Base-by-base conservation (phyloP, 1,140 invertebrate genomes). In the Bombus haemorrhoidalis region DNA sequence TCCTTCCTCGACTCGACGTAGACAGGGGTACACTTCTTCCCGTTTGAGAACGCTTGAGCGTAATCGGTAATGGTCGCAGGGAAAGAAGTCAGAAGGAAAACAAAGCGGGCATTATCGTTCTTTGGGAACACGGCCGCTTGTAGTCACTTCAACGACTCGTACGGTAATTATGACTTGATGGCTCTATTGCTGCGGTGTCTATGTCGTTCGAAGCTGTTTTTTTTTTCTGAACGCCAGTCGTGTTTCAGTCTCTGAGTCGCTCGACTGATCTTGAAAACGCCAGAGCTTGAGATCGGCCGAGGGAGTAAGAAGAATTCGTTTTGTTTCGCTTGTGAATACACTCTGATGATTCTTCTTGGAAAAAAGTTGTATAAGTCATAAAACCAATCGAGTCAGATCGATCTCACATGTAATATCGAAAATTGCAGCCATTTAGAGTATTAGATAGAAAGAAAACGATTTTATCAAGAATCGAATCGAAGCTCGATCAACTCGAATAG, bases 81-180 rank as follows among this genome's bases (percentile, higher is more conserved):
- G 81, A 90, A 85, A 75, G 76, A 64, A 78, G 13, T 64, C 62
- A 32, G 64, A 37, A 76, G 28, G 77, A 81, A 88, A 90, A 90
- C 89, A 90, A 90, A 90, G 89, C 39, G 28, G n/a, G 37, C 74
- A 88, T 90, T 90, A 89, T 90, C 66, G 72, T 71, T 47, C 28
- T 53, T 81, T 62, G 57, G 71, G 66, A 77, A 64, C 68, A 68
- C 76, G 82, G 68, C 57, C 73, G 34, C 57, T 89, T 82, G 83
- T 69, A 71, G 43, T 74, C 57, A 47, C 37, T 75, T 57, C 18
- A 66, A 73, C 64, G 37, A 39, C 57, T 78, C 71, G 76, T 87
- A 57, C 75, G 71, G 75, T 68, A 74, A 86, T 83, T 81, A 68
- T 69, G 57, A 72, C 59, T 90, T 69, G 88, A 90, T 83, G 81